Base-by-base conservation (phyloP, 2,888 invertebrate genomes). In the Chrysolina haemoptera region DNA sequence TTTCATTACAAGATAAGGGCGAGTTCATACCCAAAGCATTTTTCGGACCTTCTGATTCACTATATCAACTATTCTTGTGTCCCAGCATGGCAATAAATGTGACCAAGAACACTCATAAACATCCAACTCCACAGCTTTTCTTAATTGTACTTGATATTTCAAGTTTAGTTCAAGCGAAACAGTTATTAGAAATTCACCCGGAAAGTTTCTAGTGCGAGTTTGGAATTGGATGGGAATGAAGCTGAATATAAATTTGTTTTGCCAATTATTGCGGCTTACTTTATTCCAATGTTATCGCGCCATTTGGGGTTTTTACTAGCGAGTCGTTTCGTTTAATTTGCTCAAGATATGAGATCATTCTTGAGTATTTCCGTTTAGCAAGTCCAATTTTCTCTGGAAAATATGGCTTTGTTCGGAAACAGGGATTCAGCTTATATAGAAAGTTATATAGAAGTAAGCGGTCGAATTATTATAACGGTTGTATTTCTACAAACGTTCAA, bases 161-260 rank as follows among this genome's bases (percentile, higher is more conserved):
- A 41, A 53, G 53, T 69, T 62, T 62, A 16, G 43, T 62, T 22
- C 53, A 41, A 46, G 41, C 16, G 48, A 62, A 69, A 62, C 68
- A 46, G 62, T 69, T 62, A 69, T 69, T 62, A 53, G 55, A 41
- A 62, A 62, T 50, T 62, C 35, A 11, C 62, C 18, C 46, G 43
- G 46, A 64, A 69, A 69, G 43, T 69, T 69, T 69, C 48, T 11
- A 46, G 62, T 62, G 43, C 46, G n/a, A 35, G 35, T 63, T 48
- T 27, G 40, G 62, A 70, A 70, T 70, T 63, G 70, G 50, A 48
- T 72, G 68, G 48, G 55, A 73, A 73, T 73, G 64, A 64, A 41
- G 40, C 64, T 50, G 68, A 64, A 68, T 68, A 64, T 68, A 68
- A 73, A 73, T 73, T 68, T 68, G 72, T 73, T 73, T 66, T 63